Conservation (phyloP, 2,888 invertebrate species). For the Bursaphelenchus okinawaensis region DNA sequence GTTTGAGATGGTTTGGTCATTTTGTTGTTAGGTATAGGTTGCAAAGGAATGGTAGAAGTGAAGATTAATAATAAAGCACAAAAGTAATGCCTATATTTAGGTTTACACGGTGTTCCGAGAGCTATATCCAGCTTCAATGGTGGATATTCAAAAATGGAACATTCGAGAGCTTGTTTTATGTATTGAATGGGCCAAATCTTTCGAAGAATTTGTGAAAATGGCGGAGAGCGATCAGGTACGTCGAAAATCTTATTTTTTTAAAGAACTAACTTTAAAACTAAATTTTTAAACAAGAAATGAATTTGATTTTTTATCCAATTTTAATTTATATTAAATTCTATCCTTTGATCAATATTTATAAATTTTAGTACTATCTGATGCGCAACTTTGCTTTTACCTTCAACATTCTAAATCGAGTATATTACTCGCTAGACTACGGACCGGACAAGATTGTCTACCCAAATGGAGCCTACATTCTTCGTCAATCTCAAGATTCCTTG, state of each 20-base stretch:
- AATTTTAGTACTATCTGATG: conserved; percentile 47
- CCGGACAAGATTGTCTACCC: conserved; percentile 55
- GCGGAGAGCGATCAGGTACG: conserved; percentile 49
- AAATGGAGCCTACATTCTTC: conserved; percentile 54
- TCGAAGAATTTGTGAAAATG: conserved; percentile 46
- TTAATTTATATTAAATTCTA: too few relatives aligned
- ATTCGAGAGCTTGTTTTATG: conserved; percentile 56
- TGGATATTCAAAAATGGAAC: conserved; percentile 57
- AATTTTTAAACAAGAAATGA: too few relatives aligned
- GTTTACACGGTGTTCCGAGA: conserved; percentile 48
- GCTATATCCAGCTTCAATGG: conserved; percentile 56
- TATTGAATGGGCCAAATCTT: conserved; percentile 56
- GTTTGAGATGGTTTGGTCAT: too few relatives aligned
- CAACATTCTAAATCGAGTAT: conserved; percentile 54
- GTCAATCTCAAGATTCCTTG: conserved; percentile 53
- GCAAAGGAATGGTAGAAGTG: too few relatives aligned
- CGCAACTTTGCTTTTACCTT: conserved; percentile 57
- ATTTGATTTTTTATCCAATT: too few relatives aligned
- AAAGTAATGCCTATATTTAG: conserved; percentile 34
- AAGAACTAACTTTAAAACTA: background rate
- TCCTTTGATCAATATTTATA: conserved; percentile 8
- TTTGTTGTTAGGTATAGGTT: too few relatives aligned
- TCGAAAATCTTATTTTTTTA: too few relatives aligned
- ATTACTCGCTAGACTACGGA: conserved; percentile 53
- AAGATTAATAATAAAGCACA: too few relatives aligned